A percentile compares a stretch with the other conserved stretches of the same genome.
phyloP scores from a whole-genome alignment of 1,140 invertebrate species.

The Drosophila tristis region DNA sequence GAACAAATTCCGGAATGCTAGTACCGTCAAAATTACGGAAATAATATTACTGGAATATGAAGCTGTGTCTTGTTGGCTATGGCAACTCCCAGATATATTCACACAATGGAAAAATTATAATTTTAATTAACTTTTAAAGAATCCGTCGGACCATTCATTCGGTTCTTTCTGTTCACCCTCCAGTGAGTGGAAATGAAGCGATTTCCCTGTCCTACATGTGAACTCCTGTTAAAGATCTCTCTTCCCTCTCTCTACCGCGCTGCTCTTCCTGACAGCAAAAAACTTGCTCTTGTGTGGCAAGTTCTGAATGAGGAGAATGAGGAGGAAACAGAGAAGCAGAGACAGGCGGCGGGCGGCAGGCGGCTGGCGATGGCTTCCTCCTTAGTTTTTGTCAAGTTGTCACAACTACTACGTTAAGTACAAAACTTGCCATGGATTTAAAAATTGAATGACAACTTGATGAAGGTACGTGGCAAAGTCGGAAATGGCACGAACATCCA shows the following conservation, averaged over 20 bases:
- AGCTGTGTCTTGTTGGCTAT: no score
- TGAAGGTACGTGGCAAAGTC: conserved; percentile 81
- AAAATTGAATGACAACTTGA: conserved; percentile 83
- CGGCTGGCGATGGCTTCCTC: conserved; percentile 58
- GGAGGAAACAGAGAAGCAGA: no score
- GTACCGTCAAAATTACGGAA: no score
- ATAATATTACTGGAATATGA: no score
- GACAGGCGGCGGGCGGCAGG: conserved; percentile 30
- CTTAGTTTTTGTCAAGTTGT: conserved; percentile 78
- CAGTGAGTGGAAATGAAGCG: conserved; percentile 25
- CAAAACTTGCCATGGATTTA: conserved; percentile 82
- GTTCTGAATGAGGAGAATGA: conserved; percentile 62
- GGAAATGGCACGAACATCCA: conserved; percentile 69
- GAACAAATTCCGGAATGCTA: no score
- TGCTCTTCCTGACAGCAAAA: conserved; percentile 6
- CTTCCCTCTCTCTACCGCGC: neutral
- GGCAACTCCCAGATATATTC: no score
- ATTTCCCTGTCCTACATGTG: conserved; percentile 9
- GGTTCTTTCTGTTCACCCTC: no score
- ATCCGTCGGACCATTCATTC: neutral
- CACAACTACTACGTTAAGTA: conserved; percentile 83
- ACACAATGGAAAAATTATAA: neutral
- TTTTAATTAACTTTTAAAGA: conserved; percentile 36
- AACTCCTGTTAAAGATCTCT: conserved; percentile 28
- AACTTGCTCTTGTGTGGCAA: conserved; percentile 51